Conservation (phyloP, 2,113 vertebrate genomes). For the Pipra filicauda region DNA sequence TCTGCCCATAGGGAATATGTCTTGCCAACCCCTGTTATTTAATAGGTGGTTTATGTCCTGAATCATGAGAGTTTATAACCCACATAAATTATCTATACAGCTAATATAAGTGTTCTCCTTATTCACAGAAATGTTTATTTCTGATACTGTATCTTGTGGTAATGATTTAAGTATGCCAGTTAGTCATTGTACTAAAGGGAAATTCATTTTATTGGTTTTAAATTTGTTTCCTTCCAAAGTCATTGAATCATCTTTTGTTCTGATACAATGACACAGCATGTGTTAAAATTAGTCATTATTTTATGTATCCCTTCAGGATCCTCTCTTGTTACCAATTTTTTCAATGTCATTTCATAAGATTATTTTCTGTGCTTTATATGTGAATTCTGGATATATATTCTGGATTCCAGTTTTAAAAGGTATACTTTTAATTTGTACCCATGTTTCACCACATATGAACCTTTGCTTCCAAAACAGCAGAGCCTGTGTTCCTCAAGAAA, state of each 20-base stretch:
- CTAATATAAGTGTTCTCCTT: constrained; percentile 16
- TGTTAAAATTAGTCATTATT: constrained; percentile 4
- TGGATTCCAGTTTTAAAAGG: background rate
- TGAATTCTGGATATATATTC: too few relatives aligned
- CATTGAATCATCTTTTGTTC: background rate
- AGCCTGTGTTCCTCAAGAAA: background rate
- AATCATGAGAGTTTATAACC: background rate
- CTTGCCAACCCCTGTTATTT: constrained; percentile 9
- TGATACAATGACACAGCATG: background rate
- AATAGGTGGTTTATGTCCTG: constrained; percentile 24
- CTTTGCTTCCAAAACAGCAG: background rate
- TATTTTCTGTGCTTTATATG: background rate
- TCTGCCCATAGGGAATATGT: background rate
- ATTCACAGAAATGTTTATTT: constrained; percentile 35
- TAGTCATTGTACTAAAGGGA: background rate
- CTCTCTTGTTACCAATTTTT: background rate
- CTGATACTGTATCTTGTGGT: background rate
- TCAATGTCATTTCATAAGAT: background rate
- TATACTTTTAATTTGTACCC: background rate
- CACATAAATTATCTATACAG: constrained; percentile 13
- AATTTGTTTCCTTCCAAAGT: constrained; percentile 23
- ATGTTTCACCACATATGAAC: background rate
- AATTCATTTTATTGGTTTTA: background rate
- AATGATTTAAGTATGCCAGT: background rate
- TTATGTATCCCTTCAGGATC: background rate